These are phyloP conservation scores for Gracilinanus agilis DNA, from an alignment of 2,113 vertebrate species.

Conservation along the genomic window DNA sequence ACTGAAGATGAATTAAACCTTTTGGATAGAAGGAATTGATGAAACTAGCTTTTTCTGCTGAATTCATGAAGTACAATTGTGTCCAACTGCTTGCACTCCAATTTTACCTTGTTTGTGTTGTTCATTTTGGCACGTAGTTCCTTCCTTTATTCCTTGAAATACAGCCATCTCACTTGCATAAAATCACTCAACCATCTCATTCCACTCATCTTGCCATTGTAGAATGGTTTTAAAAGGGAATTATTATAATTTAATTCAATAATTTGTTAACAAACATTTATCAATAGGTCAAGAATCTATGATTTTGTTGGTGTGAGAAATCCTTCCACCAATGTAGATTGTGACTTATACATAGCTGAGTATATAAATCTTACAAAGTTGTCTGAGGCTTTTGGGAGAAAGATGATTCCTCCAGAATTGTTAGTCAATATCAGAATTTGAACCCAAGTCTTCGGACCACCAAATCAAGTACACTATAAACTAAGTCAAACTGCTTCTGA, in stretches of 20 bases:
- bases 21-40: not conserved
- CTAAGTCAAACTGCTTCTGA: not conserved
- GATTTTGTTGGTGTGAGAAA: not conserved
- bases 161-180: not conserved
- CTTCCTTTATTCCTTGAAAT: not conserved
- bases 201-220: not conserved
- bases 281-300: not conserved
- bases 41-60: not conserved
- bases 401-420: not conserved
- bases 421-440: not conserved
- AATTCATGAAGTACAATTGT: not conserved
- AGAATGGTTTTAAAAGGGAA: slow-evolving; percentile 29
- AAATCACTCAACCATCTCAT: slow-evolving; percentile 19
- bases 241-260: slow-evolving; percentile 21
- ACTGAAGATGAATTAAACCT: not conserved
- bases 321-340: not conserved
- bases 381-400: not conserved
- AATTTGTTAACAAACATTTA: not conserved
- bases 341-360: not conserved
- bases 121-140: not conserved
- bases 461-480: not conserved
- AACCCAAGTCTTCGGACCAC: not conserved
- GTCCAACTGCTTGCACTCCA: not conserved
- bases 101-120: not conserved
- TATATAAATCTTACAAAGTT: not conserved